Percentiles rank a stretch among this genome's conserved stretches.
Evolutionary conservation across 2,113 vertebrate species (phyloP).

Genomic region (Xiphophorus hellerii): DNA sequence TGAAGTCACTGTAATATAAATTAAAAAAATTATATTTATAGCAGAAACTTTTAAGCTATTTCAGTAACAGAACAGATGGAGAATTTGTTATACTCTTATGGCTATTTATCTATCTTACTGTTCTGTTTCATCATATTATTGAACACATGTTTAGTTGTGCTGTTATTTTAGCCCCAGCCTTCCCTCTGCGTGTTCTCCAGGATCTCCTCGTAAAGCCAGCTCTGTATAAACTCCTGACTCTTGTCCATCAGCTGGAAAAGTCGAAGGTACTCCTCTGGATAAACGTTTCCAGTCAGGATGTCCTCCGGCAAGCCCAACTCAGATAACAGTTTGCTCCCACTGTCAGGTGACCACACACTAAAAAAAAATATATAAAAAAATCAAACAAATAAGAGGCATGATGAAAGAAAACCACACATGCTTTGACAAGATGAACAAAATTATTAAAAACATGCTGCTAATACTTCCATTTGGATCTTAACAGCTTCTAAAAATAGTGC

Average conservation of each 20-base stretch:
- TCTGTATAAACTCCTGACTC: conserved; percentile 80
- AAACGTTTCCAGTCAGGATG: conserved; percentile 73
- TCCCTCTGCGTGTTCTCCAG: conserved; percentile 70
- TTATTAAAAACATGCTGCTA: too few relatives aligned
- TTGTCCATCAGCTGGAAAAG: conserved; percentile 88
- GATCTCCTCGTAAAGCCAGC: conserved; percentile 85
- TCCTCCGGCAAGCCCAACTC: conserved; percentile 73
- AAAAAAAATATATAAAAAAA: background rate
- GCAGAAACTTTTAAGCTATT: background rate
- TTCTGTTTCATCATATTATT: background rate
- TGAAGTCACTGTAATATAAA: background rate
- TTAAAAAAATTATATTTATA: background rate
- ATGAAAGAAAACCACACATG: background rate
- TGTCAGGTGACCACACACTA: conserved; percentile 86
- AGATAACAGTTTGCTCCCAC: conserved; percentile 71
- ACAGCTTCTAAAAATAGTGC: too few relatives aligned
- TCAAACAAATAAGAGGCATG: conserved; percentile 9
- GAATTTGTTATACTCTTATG: background rate
- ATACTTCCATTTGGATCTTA: too few relatives aligned
- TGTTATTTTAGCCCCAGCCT: conserved; percentile 53
- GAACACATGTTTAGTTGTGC: conserved; percentile 3
- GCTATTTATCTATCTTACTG: background rate
- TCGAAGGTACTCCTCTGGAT: conserved; percentile 84
- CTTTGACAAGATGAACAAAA: background rate
- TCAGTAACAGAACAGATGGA: conserved; percentile 14